phyloP scores from a whole-genome alignment of 1,140 invertebrate species.

The Brachystomella parvula region DNA sequence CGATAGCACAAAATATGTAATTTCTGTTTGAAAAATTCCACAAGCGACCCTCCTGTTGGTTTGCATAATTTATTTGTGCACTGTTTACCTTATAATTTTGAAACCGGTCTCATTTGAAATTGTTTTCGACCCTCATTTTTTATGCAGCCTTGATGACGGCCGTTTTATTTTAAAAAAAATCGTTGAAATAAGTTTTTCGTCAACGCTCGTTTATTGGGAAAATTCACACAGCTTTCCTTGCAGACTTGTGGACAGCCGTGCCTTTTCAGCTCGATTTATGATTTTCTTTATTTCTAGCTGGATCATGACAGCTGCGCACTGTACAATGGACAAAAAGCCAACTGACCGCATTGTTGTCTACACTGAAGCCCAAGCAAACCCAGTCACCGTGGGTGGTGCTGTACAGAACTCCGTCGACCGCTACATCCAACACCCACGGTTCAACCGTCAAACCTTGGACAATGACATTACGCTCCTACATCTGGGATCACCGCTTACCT shows the following conservation, averaged over 20 bases:
- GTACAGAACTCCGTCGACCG: neutral
- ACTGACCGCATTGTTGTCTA: constrained; percentile 14
- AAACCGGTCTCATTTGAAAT: too few species aligned
- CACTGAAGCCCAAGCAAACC: constrained; percentile 17
- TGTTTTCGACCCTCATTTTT: too few species aligned
- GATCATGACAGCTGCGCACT: constrained; percentile 51
- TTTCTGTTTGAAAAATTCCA: neutral
- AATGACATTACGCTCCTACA: constrained; percentile 30
- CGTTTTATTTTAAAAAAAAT: too few species aligned
- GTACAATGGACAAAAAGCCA: constrained; percentile 33
- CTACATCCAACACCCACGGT: constrained; percentile 22
- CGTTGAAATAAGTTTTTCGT: too few species aligned
- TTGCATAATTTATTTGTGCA: too few species aligned
- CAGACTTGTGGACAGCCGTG: too few species aligned
- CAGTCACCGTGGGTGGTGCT: constrained; percentile 11
- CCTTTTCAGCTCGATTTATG: too few species aligned
- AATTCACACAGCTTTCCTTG: neutral
- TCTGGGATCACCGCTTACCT: constrained; percentile 4
- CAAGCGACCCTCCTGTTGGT: too few species aligned
- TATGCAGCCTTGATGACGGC: too few species aligned
- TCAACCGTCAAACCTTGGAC: constrained; percentile 22
- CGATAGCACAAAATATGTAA: neutral
- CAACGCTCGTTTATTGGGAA: neutral
- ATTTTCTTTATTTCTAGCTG: constrained; percentile 36
- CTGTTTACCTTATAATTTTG: too few species aligned